These are phyloP conservation scores for Clarias batrachus DNA, from an alignment of 2,113 vertebrate genomes.

Conservation along the genomic window DNA sequence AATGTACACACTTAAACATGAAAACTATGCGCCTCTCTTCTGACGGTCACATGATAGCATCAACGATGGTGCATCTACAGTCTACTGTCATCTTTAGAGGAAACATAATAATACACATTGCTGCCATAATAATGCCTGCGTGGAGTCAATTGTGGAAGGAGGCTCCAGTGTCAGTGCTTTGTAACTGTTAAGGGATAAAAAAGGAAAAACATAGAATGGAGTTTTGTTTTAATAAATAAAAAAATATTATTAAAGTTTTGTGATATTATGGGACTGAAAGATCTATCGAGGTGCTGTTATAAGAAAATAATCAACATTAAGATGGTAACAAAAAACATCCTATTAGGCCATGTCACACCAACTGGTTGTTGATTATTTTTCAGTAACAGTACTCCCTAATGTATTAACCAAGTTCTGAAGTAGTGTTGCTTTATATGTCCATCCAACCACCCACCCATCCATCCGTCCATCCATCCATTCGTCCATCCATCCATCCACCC, in stretches of 20 bases:
- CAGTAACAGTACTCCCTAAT: background rate
- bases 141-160: background rate
- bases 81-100: too few relatives aligned
- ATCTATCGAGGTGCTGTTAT: background rate
- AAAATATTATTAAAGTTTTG: background rate
- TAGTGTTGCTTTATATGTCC: too few relatives aligned
- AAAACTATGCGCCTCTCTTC: too few relatives aligned
- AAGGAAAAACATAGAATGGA: background rate
- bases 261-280: background rate
- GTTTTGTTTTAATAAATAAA: background rate
- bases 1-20: too few relatives aligned
- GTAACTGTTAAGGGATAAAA: background rate
- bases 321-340: background rate
- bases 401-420: too few relatives aligned
- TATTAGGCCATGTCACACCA: background rate
- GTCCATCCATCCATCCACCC: too few relatives aligned
- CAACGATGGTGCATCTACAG: too few relatives aligned
- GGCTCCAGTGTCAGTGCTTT: background rate
- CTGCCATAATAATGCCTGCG: too few relatives aligned
- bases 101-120: too few relatives aligned
- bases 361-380: background rate
- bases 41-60: too few relatives aligned
- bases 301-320: background rate
- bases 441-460: too few relatives aligned
- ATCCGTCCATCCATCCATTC: too few relatives aligned